These are phyloP conservation scores for Drosophila bipectinata DNA, from an alignment of 1,140 invertebrate species.

Conservation along the genomic window DNA sequence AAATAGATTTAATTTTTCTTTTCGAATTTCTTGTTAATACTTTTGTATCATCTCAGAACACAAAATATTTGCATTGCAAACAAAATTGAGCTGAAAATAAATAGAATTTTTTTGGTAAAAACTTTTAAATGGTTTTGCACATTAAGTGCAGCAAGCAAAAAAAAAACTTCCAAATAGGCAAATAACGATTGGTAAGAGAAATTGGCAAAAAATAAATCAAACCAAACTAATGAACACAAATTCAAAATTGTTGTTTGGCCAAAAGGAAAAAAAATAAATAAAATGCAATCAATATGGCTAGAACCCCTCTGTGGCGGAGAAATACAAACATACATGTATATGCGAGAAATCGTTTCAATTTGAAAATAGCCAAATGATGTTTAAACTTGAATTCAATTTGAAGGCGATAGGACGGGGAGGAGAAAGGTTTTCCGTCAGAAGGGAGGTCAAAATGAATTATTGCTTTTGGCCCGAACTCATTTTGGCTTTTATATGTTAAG, in stretches of 20 bases:
- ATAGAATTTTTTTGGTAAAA: neutral
- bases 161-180: neutral
- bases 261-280: conserved; percentile 38
- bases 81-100: neutral
- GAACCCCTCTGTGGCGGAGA: conserved; percentile 3
- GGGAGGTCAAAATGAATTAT: conserved; percentile 71
- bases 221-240: conserved; percentile 65
- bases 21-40: conserved; percentile 14
- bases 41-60: conserved; percentile 20
- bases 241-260: conserved; percentile 9
- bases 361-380: conserved; percentile 67
- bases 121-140: conserved; percentile 31
- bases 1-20: conserved; percentile 7
- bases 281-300: conserved; percentile 69
- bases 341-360: conserved; percentile 50
- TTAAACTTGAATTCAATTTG: conserved; percentile 67
- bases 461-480: conserved; percentile 57
- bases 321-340: conserved; percentile 7
- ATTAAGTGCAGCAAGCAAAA: conserved; percentile 14
- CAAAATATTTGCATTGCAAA: conserved; percentile 19
- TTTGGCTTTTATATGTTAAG: conserved; percentile 21
- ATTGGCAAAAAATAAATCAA: conserved; percentile 27
- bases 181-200: neutral
- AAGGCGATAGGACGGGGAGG: conserved; percentile 26
- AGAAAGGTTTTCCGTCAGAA: conserved; percentile 67